Percentiles rank a stretch among this genome's conserved stretches.
These are phyloP conservation scores for Apodemus sylvaticus DNA, from an alignment of 2,113 vertebrate genomes.

Conservation along the genomic window DNA sequence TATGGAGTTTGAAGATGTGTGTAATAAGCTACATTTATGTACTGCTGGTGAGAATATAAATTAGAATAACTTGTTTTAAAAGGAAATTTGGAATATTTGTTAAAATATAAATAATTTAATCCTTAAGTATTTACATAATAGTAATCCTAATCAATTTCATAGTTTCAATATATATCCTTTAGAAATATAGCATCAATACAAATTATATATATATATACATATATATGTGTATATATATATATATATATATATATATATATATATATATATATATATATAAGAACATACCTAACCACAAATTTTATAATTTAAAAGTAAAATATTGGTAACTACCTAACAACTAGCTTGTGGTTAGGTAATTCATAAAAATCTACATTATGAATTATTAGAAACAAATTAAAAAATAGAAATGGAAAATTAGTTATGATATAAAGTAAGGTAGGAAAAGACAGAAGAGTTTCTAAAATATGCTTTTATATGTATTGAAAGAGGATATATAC, in stretches of 20 bases:
- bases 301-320: neutral
- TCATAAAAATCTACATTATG: conserved; percentile 8
- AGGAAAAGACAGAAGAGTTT: conserved; percentile 22
- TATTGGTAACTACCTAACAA: neutral
- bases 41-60: neutral
- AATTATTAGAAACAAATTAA: conserved; percentile 6
- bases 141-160: neutral
- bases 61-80: neutral
- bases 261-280: neutral
- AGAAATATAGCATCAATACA: neutral
- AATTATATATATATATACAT: too few species aligned
- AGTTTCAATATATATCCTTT: neutral
- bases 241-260: too few species aligned
- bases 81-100: conserved; percentile 10
- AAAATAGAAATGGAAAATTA: conserved; percentile 29
- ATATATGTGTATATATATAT: too few species aligned
- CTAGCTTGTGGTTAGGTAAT: neutral
- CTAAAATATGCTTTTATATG: neutral
- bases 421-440: neutral
- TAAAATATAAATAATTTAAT: conserved; percentile 40
- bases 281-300: neutral
- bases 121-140: conserved; percentile 32
- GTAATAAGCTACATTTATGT: conserved; percentile 17
- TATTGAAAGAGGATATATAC: neutral
- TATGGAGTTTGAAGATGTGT: neutral